Evolutionary conservation across 2,888 invertebrate species (phyloP).

Genomic region (Biston stratarius): DNA sequence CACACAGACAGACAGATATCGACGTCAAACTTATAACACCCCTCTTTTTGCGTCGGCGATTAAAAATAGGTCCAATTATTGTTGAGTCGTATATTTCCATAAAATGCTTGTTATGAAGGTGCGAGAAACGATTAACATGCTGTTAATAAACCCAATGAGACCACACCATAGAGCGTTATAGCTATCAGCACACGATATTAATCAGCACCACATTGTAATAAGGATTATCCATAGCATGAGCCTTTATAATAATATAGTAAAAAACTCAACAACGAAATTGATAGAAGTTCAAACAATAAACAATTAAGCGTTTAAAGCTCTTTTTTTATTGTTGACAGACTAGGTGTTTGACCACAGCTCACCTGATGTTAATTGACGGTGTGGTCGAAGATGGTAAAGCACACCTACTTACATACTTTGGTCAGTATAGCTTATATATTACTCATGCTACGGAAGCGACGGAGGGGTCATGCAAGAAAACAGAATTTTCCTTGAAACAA

Average conservation of each 20-base stretch:
- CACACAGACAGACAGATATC: no score
- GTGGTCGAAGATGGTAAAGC: no score
- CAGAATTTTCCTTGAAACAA: constrained; percentile 76
- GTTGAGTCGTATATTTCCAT: neutral
- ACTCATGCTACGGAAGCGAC: constrained; percentile 67
- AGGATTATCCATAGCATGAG: constrained; percentile 36
- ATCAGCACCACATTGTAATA: constrained; percentile 24
- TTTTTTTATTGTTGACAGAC: no score
- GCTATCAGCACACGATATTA: constrained; percentile 28
- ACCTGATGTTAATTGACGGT: no score
- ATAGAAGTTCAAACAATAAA: neutral
- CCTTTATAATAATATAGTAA: neutral
- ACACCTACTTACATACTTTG: no score
- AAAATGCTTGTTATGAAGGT: neutral
- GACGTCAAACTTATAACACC: no score
- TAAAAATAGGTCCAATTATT: neutral
- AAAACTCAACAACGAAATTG: neutral
- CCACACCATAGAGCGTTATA: constrained; percentile 50
- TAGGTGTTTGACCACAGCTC: no score
- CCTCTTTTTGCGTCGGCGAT: neutral
- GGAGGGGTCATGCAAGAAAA: constrained; percentile 83
- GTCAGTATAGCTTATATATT: neutral
- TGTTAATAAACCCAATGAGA: constrained; percentile 46
- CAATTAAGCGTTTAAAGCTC: neutral
- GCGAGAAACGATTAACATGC: constrained; percentile 45